These are phyloP conservation scores for Hirtodrosophila confusa DNA, from an alignment of 2,888 invertebrate genomes.

Conservation along the genomic window DNA sequence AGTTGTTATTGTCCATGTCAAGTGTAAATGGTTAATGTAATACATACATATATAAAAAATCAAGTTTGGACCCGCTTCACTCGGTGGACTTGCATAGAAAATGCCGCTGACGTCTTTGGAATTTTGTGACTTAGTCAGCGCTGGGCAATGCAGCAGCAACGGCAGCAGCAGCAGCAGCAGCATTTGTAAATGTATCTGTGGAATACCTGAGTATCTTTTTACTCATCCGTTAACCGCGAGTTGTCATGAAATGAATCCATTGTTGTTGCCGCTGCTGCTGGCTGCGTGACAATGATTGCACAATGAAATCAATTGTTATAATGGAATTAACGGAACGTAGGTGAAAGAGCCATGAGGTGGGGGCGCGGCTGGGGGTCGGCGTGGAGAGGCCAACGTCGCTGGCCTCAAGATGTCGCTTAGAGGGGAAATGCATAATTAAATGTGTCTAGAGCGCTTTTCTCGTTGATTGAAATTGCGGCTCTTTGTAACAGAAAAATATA, in stretches of 20 bases:
- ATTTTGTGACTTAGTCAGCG: constrained; percentile 53
- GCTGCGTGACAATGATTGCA: constrained; percentile 74
- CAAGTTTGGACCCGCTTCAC: constrained; percentile 14
- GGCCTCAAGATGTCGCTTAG: constrained; percentile 32
- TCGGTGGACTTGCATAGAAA: constrained; percentile 11
- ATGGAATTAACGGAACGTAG: constrained; percentile 72
- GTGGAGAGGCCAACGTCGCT: constrained; percentile 26
- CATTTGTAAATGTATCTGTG: constrained; percentile 28
- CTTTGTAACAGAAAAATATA: constrained; percentile 1
- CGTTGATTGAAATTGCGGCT: constrained; percentile 12
- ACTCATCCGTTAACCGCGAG: constrained; percentile 55
- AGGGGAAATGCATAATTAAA: constrained; percentile 32
- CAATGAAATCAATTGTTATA: constrained; percentile 79
- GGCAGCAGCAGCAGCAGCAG: constrained; percentile 32
- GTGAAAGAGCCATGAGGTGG: constrained; percentile 47
- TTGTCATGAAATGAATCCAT: constrained; percentile 50
- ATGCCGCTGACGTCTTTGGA: constrained; percentile 29
- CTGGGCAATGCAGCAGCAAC: constrained; percentile 45
- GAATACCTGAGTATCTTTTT: constrained; percentile 54
- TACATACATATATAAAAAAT: constrained; percentile 7
- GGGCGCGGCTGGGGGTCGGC: constrained; percentile 21
- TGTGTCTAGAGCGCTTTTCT: constrained; percentile 9
- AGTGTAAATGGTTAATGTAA: constrained; percentile 32
- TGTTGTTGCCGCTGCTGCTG: constrained; percentile 42
- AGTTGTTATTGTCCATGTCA: constrained; percentile 39